A percentile compares a stretch with the other conserved stretches of the same genome.
These are phyloP conservation scores for Capromys pilorides DNA, from an alignment of 2,797 vertebrate genomes.

Conservation along the genomic window DNA sequence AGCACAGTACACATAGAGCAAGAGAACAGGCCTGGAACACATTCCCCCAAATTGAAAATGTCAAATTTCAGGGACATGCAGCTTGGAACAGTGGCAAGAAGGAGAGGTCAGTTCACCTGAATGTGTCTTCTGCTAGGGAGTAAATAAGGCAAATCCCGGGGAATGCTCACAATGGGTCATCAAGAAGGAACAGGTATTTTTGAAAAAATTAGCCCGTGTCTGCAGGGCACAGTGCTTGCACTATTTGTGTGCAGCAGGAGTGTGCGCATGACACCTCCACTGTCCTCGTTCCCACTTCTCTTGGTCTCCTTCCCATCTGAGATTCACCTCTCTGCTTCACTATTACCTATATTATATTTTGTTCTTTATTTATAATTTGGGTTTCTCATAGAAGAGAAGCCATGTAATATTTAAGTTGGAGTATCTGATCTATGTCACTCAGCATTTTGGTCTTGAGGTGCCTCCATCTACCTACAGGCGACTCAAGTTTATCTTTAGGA, in stretches of 20 bases:
- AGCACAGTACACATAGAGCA: conserved; percentile 1
- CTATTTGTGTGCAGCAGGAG: not conserved
- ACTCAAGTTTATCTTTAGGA: not conserved
- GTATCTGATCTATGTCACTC: not conserved
- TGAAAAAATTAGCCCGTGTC: not conserved
- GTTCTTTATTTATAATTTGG: not conserved
- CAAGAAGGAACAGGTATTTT: not conserved
- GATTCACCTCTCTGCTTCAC: not conserved
- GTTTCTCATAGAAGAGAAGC: not conserved
- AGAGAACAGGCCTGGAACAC: not conserved
- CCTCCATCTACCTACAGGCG: not conserved
- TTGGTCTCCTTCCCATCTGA: not conserved
- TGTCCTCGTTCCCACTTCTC: not conserved
- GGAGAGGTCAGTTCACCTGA: not conserved
- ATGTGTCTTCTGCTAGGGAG: not conserved
- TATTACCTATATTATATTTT: not conserved
- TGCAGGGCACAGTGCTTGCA: not conserved
- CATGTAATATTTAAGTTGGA: not conserved
- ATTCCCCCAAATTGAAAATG: conserved; percentile 30
- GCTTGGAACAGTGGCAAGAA: conserved; percentile 20
- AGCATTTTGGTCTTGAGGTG: not conserved
- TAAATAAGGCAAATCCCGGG: not conserved
- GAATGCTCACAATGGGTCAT: not conserved
- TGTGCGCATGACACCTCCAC: not conserved
- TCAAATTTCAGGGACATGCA: conserved; percentile 8